Conservation (phyloP, 2,888 invertebrate genomes). For the Myopa tessellatipennis region DNA sequence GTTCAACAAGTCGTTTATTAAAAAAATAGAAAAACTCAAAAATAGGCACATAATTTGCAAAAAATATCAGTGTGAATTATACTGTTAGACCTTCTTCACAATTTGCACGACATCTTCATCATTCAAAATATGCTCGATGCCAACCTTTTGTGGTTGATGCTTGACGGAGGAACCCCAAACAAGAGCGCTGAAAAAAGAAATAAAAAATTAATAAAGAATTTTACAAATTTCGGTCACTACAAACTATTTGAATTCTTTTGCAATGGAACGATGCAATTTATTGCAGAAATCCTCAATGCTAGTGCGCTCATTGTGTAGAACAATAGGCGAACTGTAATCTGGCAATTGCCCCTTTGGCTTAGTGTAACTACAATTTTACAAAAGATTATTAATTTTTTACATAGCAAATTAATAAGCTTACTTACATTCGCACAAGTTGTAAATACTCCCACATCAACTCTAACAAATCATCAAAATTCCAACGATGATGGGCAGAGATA, state of each 20-base stretch:
- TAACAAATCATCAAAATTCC: conserved; percentile 98
- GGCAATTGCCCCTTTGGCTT: conserved; percentile 99
- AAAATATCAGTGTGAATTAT: too few species aligned
- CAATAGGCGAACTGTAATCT: conserved; percentile 97
- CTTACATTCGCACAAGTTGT: conserved; percentile 90
- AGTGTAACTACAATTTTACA: conserved; percentile 79
- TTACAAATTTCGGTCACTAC: too few species aligned
- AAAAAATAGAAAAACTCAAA: too few species aligned
- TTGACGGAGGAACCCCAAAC: conserved; percentile 99
- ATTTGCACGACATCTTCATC: conserved; percentile 99
- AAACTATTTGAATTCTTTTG: conserved; percentile 99
- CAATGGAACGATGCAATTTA: conserved; percentile 95
- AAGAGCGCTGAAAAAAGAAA: too few species aligned
- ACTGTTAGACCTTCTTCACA: conserved; percentile 85
- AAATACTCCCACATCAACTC: conserved; percentile 99
- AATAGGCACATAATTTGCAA: too few species aligned
- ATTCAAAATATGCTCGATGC: conserved; percentile 92
- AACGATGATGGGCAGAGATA: conserved; percentile 98
- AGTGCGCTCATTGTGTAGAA: conserved; percentile 87
- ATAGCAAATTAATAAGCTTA: neutral
- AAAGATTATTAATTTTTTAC: neutral
- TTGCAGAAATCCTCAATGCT: conserved; percentile 98
- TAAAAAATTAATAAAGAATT: conserved; percentile 54
- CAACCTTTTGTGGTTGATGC: conserved; percentile 99
- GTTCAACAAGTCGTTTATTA: too few species aligned